Conservation (phyloP, 92 coral and sea anemone genomes). For the Chrysogorgia sp. region DNA sequence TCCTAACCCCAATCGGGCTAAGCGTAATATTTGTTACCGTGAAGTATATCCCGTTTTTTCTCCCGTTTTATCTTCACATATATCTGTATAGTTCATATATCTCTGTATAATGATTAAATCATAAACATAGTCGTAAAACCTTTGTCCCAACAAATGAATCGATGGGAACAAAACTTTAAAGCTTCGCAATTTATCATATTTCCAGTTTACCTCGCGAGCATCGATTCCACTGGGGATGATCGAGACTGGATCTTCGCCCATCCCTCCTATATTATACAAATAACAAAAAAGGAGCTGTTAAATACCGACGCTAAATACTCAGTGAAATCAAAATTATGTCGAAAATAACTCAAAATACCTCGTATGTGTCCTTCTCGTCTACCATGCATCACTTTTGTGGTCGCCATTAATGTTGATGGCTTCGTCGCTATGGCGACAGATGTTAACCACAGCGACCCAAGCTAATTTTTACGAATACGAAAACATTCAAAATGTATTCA, state of each 20-base stretch:
- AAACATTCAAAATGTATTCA: too few species aligned
- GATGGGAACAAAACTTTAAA: not conserved
- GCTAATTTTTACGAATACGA: too few species aligned
- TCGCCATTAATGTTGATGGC: slow-evolving; percentile 66
- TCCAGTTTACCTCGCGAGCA: slow-evolving; percentile 78
- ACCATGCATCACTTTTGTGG: slow-evolving; percentile 88
- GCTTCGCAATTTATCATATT: not conserved
- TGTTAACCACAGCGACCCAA: slow-evolving; percentile 59
- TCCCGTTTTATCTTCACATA: too few species aligned
- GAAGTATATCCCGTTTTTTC: too few species aligned
- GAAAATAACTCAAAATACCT: slow-evolving; percentile 55
- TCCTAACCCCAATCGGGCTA: too few species aligned
- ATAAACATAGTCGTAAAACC: not conserved
- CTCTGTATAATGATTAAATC: not conserved
- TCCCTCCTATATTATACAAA: not conserved
- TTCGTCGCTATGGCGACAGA: slow-evolving; percentile 36
- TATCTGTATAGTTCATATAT: too few species aligned
- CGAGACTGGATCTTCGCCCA: slow-evolving; percentile 40
- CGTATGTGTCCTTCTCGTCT: slow-evolving; percentile 89
- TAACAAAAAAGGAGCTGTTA: not conserved
- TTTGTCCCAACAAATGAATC: not conserved
- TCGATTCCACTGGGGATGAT: slow-evolving; percentile 84
- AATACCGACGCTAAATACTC: not conserved
- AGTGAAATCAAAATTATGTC: not conserved
- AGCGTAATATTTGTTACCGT: too few species aligned